Evolutionary conservation across 2,888 invertebrate species (phyloP), one percentile per base, ranked within the genome.

Genomic region (Ophonus ardosiacus): DNA sequence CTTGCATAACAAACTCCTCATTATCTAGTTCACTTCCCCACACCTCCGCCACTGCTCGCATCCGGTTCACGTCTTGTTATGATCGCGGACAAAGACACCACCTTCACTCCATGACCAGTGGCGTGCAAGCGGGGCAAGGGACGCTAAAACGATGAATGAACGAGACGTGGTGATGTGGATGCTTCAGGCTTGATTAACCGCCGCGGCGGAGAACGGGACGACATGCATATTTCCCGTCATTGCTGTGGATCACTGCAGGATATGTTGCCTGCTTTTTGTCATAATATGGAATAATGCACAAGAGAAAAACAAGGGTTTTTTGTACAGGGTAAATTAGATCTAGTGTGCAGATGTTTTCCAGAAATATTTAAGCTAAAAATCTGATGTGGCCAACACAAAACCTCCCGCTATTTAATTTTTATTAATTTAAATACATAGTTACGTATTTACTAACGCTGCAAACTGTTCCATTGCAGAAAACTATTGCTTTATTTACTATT

Each of bases 101-200:
- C 43, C 43, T 31, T 31, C 31, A 31, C 40, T 63, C 17, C 10
- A 31, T 31, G 63, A 43, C 21, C 31, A 56, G 81, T 56, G 21
- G 13, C 10, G 63, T 3, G 63, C 13, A 5, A 38, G 38, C n/a
- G 31, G 68, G 3, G 68, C 4, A 13, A 7, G 38, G 3, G 68
- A 31, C 38, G 68, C 63, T 24, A 10, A 15, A 8, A 13, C 76
- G 84, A 76, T 76, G 84, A 84, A 84, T 84, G 84, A 84, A 84
- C 84, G 76, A 78, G 68, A 38, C 38, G 68, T 81, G 83, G 76
- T 79, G 68, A 15, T 15, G 68, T 76, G 83, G 85, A 86, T 85
- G 87, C 86, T 87, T 87, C 87, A 87, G 86, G 87, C 85, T 63
- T 85, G 87, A 87, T 87, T 87, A 86, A 79, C 24, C 85, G 85